Percentiles rank a stretch among this genome's conserved stretches.
Conservation (phyloP, 2,113 vertebrate genomes). For the Globicephala melas region DNA sequence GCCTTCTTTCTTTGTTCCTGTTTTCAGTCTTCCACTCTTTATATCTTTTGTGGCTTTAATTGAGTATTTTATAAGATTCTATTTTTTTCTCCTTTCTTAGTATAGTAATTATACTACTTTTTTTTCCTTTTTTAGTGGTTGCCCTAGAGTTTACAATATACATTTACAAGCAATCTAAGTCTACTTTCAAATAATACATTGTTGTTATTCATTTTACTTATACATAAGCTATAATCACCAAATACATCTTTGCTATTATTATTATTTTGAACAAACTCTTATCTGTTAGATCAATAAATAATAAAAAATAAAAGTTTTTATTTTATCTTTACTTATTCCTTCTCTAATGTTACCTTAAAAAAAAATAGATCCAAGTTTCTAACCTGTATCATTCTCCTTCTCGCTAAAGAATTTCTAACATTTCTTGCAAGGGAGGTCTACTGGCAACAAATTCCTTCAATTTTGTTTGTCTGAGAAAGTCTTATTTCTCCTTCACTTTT, state of each 20-base stretch:
- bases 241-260: background rate
- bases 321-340: background rate
- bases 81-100: background rate
- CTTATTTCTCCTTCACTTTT: background rate
- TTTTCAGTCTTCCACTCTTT: background rate
- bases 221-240: background rate
- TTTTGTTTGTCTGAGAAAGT: background rate
- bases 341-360: background rate
- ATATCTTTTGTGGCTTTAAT: background rate
- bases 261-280: background rate
- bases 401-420: background rate
- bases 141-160: background rate
- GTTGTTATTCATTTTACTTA: background rate
- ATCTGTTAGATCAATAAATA: background rate
- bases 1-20: background rate
- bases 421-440: background rate
- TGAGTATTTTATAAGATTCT: background rate
- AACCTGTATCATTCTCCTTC: background rate
- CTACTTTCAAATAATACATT: background rate
- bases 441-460: background rate
- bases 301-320: background rate
- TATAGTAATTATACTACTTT: background rate
- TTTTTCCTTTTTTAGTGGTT: background rate
- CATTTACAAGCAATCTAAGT: background rate
- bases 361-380: background rate